Conservation (phyloP, 2,797 vertebrate genomes). For the Megaceryle alcyon region DNA sequence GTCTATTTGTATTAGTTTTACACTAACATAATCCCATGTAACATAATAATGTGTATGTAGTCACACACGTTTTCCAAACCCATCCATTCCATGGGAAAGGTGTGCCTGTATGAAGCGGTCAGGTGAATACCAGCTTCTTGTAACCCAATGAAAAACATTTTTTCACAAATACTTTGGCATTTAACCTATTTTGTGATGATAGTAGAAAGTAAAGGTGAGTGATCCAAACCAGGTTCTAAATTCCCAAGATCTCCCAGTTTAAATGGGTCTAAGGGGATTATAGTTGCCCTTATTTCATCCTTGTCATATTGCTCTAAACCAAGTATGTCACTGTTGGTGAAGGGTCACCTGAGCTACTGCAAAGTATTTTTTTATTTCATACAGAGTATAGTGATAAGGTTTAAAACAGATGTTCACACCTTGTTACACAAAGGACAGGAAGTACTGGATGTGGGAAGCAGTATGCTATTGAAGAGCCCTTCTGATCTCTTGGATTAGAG, state of each 20-base stretch:
- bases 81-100: accelerated
- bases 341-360: background rate
- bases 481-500: background rate
- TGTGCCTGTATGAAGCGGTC: background rate
- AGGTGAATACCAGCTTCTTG: background rate
- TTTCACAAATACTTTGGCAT: background rate
- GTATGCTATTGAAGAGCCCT: background rate
- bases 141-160: background rate
- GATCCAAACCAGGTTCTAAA: background rate
- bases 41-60: too few species aligned
- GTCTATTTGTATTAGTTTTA: background rate
- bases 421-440: background rate
- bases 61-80: background rate
- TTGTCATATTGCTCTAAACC: background rate
- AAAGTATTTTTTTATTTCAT: background rate
- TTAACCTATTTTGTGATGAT: background rate
- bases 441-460: background rate
- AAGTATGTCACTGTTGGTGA: background rate
- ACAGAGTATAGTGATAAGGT: background rate
- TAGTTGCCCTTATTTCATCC: background rate
- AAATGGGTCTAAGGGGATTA: background rate
- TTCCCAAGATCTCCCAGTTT: background rate
- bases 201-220: background rate
- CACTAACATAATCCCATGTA: too few species aligned
- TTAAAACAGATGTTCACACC: background rate